Evolutionary conservation across 1,140 invertebrate species (phyloP).

Genomic region (Zophobas atratus): DNA sequence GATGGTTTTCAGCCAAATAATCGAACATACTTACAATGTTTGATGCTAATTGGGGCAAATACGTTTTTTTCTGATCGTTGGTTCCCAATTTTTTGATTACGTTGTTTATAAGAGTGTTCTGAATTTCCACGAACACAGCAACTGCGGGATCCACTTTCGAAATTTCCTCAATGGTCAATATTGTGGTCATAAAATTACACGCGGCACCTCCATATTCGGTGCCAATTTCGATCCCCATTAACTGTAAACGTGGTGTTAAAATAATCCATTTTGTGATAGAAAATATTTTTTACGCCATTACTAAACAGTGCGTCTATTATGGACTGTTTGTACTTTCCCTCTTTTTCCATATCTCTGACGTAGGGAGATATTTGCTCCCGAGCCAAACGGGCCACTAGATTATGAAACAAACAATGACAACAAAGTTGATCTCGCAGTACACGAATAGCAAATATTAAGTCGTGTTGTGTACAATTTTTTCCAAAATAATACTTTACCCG

Average conservation of each 20-base stretch:
- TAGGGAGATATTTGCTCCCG: constrained; percentile 89
- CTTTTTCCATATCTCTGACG: constrained; percentile 94
- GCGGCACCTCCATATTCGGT: constrained; percentile 89
- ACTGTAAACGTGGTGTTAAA: constrained; percentile 71
- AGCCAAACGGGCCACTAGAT: constrained; percentile 86
- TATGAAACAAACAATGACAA: constrained; percentile 8
- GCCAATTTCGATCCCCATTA: constrained; percentile 96
- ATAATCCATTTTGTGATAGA: neutral
- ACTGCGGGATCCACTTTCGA: constrained; percentile 94
- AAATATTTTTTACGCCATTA: constrained; percentile 81
- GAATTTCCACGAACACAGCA: constrained; percentile 91
- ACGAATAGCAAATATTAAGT: constrained; percentile 55
- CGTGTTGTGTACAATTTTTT: neutral
- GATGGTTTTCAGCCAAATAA: too few relatives aligned
- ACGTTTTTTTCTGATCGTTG: constrained; percentile 89
- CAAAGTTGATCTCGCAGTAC: neutral
- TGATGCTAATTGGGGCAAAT: constrained; percentile 87
- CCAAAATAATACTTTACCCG: constrained; percentile 70
- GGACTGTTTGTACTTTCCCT: constrained; percentile 82
- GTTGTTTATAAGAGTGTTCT: constrained; percentile 94
- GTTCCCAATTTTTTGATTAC: constrained; percentile 88
- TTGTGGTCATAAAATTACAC: constrained; percentile 90
- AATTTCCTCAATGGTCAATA: constrained; percentile 93
- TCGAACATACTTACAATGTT: constrained; percentile 71
- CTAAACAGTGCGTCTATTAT: constrained; percentile 85